phyloP scores from a whole-genome alignment of 2,113 vertebrate genomes.

The Sceloporus tristichus region DNA sequence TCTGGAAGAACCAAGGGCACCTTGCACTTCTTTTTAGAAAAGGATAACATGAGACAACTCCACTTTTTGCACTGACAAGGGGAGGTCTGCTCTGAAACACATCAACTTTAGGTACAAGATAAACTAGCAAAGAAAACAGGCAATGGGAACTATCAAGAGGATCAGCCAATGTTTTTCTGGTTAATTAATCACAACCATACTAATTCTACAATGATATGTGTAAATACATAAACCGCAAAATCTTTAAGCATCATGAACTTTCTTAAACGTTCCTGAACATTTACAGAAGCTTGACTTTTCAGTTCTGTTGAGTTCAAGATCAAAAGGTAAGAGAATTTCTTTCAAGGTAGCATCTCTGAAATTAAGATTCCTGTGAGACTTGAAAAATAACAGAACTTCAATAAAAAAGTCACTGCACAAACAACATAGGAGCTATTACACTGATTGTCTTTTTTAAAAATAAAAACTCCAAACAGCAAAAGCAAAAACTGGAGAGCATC shows the following conservation, averaged over 20 bases:
- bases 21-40: not conserved
- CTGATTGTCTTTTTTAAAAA: constrained; percentile 20
- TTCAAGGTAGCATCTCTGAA: not conserved
- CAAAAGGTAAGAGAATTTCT: not conserved
- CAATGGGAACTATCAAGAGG: not conserved
- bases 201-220: rapidly evolving
- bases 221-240: not conserved
- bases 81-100: not conserved
- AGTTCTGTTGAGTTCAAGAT: not conserved
- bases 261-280: not conserved
- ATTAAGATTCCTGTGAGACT: not conserved
- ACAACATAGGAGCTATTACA: not conserved
- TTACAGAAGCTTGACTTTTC: rapidly evolving
- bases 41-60: constrained; percentile 11
- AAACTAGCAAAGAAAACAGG: not conserved
- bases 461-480: not conserved
- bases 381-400: constrained; percentile 9
- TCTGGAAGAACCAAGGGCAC: constrained; percentile 25
- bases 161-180: not conserved
- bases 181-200: not conserved
- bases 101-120: not conserved
- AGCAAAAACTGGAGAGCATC: no score
- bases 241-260: not conserved
- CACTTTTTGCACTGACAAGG: constrained; percentile 3
- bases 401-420: not conserved